Base-by-base conservation (phyloP, 2,797 vertebrate genomes). In the Gephyroberyx darwinii region DNA sequence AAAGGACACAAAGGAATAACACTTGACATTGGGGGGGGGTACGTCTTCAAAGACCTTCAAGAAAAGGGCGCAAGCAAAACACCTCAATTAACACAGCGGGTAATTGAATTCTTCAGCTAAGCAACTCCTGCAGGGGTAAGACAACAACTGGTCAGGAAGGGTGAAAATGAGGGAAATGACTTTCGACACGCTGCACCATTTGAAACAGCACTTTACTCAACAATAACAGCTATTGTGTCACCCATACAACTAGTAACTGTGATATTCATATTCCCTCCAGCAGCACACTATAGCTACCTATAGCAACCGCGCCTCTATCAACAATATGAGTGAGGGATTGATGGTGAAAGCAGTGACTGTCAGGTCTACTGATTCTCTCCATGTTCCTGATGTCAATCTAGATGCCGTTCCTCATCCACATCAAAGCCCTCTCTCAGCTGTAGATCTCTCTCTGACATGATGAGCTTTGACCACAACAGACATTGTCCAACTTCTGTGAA, bases 381-480 rank as follows among this genome's bases (percentile, higher is more conserved):
- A 53, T 85, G 86, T 68, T 86, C 81, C 82, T 78, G 76, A 83
- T 88, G 89, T 88, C 88, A 77, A 85, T 88, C 85, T 74, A 74
- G 51, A 82, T 77, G 85, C 85, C 85, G 78, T 51, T 39, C 80
- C 74, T 77, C 80, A 84, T 91, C 87, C 79, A 65, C 77, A 75
- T 89, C 88, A 87, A 83, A 86, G 86, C 82, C 52, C 16, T 66
- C 80, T 78, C 84, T 78, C 78, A 74, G 80, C 83, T 74, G 64
- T 50, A 56, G 73, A 82, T 84, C 71, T 30, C 81, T 56, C 54
- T 7, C 78, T 82, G 87, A 90, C 86, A 86, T 85, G 85, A 91
- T 88, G 75, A 43, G 69, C 82, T 90, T 75, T 90, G 88, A 90
- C 84, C 82, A 55, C 68, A 12, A 51, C 58, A 20, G 56, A 87